phyloP scores from a whole-genome alignment of 2,113 vertebrate species.

The Catharus bicknelli region DNA sequence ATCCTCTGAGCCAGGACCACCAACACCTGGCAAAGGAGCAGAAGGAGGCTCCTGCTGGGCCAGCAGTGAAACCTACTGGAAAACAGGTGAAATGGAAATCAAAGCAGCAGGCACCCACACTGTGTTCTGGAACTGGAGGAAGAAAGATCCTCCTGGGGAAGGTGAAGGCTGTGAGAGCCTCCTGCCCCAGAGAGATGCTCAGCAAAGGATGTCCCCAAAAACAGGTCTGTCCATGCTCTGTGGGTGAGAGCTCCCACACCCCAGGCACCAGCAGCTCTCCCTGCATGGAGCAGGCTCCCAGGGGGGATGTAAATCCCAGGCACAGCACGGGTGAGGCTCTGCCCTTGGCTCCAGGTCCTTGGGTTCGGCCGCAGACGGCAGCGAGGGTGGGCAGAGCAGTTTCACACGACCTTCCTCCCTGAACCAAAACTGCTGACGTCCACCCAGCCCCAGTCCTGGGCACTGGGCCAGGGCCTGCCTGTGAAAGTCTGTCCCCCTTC shows the following conservation, averaged over 20 bases:
- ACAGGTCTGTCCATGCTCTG: neutral
- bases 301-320: neutral
- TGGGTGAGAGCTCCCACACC: neutral
- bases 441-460: neutral
- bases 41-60: neutral
- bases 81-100: neutral
- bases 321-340: fast-evolving
- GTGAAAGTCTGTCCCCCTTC: conserved; percentile 36
- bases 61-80: neutral
- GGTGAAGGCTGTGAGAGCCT: neutral
- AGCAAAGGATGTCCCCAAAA: neutral
- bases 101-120: neutral
- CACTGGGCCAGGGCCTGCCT: conserved; percentile 8
- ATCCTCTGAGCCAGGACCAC: neutral
- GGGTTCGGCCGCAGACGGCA: neutral
- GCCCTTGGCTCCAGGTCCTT: conserved; percentile 1
- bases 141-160: neutral
- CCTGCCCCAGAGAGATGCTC: neutral
- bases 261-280: neutral
- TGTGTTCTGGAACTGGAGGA: neutral
- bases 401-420: conserved; percentile 63
- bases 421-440: conserved; percentile 66
- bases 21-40: neutral
- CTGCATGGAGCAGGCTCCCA: neutral
- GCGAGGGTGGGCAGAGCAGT: conserved; percentile 30